Percentiles rank a stretch among this genome's conserved stretches.
Conservation (phyloP, 2,888 invertebrate genomes). For the Mimas tiliae region DNA sequence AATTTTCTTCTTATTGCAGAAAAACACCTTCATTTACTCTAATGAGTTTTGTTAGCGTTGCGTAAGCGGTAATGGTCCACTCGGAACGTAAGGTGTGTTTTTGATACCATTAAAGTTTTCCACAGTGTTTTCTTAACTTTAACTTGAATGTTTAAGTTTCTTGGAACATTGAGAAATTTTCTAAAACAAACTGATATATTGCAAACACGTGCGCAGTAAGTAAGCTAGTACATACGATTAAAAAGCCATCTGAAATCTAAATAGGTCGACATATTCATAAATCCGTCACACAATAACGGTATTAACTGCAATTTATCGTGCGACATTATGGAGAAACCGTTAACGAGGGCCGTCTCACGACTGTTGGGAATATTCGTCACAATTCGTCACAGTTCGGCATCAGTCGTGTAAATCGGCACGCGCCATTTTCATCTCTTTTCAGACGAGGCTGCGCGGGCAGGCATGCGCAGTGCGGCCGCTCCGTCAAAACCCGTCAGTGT, state of each 20-base stretch:
- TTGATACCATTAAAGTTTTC: background rate
- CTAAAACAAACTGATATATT: background rate
- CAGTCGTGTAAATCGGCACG: constrained; percentile 56
- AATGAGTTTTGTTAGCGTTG: constrained; percentile 18
- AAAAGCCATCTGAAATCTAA: constrained; percentile 50
- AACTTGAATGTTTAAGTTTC: background rate
- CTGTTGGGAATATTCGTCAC: constrained; percentile 56
- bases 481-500: constrained; percentile 69
- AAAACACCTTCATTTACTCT: constrained; percentile 11
- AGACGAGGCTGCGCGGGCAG: constrained; percentile 70
- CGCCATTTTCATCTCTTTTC: constrained; percentile 62
- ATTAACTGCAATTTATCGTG: constrained; percentile 78
- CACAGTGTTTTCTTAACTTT: background rate
- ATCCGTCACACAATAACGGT: constrained; percentile 72
- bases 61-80: constrained; percentile 9
- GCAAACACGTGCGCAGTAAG: constrained; percentile 22
- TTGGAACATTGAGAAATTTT: background rate
- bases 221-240: constrained; percentile 35
- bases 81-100: constrained; percentile 5
- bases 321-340: constrained; percentile 64
- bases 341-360: constrained; percentile 64
- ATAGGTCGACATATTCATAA: constrained; percentile 61
- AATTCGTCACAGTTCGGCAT: constrained; percentile 53
- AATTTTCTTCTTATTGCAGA: constrained; percentile 3
- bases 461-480: constrained; percentile 69